Conservation (phyloP, 2,113 vertebrate genomes). For the Percopsis transmontana region DNA sequence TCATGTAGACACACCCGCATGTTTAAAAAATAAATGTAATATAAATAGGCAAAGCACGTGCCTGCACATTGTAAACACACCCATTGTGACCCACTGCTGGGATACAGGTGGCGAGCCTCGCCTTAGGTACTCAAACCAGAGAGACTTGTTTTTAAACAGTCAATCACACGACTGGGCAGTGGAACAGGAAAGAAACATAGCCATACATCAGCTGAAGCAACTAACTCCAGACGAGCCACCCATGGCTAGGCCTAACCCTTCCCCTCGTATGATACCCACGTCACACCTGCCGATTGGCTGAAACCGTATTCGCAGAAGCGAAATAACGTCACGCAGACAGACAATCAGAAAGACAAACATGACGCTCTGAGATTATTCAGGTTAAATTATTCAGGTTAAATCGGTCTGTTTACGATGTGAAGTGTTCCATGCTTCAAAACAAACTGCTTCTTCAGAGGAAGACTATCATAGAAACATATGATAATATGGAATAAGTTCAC, state of each 20-base stretch:
- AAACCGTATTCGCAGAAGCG: no score
- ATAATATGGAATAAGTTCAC: no score
- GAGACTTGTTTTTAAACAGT: conserved; percentile 24
- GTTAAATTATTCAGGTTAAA: no score
- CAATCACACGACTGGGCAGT: not conserved
- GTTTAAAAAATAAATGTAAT: conserved; percentile 26
- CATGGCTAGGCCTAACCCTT: not conserved
- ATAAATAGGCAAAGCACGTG: conserved; percentile 18
- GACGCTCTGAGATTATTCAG: no score
- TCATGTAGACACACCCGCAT: conserved; percentile 37
- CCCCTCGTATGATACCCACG: conserved; percentile 8
- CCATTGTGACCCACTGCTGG: not conserved
- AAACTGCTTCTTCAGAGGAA: conserved; percentile 12
- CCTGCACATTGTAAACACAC: not conserved
- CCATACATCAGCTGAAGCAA: conserved; percentile 7
- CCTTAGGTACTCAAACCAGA: conserved; percentile 22
- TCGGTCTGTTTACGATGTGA: no score
- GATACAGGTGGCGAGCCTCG: not conserved
- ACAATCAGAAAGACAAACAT: no score
- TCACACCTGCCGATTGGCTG: no score
- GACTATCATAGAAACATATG: no score
- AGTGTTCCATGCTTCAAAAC: conserved; percentile 1
- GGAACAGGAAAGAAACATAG: not conserved
- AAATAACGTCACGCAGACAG: no score
- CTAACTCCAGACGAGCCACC: not conserved